phyloP scores from a whole-genome alignment of 2,113 vertebrate species.

The Hippopotamus amphibius region DNA sequence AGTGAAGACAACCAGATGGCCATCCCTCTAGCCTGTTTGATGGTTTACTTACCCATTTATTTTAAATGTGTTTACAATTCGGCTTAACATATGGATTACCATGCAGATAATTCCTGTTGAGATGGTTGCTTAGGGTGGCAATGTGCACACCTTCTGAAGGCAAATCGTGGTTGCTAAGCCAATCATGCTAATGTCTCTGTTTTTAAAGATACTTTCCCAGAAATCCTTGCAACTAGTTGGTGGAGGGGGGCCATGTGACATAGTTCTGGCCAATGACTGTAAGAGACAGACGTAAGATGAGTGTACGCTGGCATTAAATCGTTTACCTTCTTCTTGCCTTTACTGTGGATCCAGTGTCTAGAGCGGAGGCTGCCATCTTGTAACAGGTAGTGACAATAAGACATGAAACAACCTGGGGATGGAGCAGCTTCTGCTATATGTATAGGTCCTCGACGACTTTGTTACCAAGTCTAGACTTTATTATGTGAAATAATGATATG shows the following conservation, averaged over 20 bases:
- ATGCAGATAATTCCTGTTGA: not conserved
- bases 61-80: conserved; percentile 45
- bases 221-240: not conserved
- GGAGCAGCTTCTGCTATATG: not conserved
- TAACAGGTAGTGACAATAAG: not conserved
- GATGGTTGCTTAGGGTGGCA: not conserved
- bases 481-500: not conserved
- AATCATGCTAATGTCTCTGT: not conserved
- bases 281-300: not conserved
- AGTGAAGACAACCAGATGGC: conserved; percentile 37
- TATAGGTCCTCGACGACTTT: not conserved
- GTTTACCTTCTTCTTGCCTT: not conserved
- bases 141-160: not conserved
- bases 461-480: not conserved
- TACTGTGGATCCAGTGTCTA: not conserved
- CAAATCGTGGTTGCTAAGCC: not conserved
- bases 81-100: not conserved
- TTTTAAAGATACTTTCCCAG: conserved; percentile 1
- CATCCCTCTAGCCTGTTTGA: not conserved
- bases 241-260: not conserved
- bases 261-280: not conserved
- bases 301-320: not conserved
- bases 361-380: not conserved
- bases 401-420: not conserved
- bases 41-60: conserved; percentile 11